Base-by-base conservation (phyloP, 2,888 invertebrate genomes). In the Scaeva pyrastri region DNA sequence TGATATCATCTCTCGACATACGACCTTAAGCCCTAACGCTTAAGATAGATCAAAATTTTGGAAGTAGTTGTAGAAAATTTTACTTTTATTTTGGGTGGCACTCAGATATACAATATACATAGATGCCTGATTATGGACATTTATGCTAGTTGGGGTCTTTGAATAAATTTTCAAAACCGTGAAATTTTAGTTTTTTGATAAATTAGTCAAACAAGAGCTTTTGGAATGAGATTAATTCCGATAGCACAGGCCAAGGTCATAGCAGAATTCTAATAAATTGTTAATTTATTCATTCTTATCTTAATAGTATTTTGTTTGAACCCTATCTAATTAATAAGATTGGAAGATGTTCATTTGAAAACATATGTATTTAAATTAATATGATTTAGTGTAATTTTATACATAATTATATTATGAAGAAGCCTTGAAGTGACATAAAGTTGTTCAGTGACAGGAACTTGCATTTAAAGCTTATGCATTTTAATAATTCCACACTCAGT, bases 11-110 rank as follows among this genome's bases (percentile, higher is more conserved):
- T 19, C 52, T 23, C 43, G 8, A 31, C 31, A 8, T 31, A 36
- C 50, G 85, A 73, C 60, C 81, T 85, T 76, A 62, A 55, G 43
- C 36, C 77, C 21, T 21, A 60, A 21, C 58, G 45, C n/a, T 26
- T 48, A n/a, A 48, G 70, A 21, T 14, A 55, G 60, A 31, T 21
- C 82, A 31, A 31, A 56, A 31, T 12, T 60, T 31, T 16, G 19
- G 39, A 39, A 7, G 21, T 23, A 23, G 23, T 8, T 10, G 2
- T 11, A 39, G 11, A 5, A 39, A 39, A 56, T 48, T 43, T 12
- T 23, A 26, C 21, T 41, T 73, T 2, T 2, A 60, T 16, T 52
- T 31, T 36, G 16, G 39, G 41, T 48, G 45, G 5, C 4, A 16
- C 12, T 58, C 11, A 16, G 26, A 16, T 11, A 16, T 26, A 16